These are phyloP conservation scores for Aphidius gifuensis DNA, from an alignment of 1,140 invertebrate genomes.

Conservation along the genomic window DNA sequence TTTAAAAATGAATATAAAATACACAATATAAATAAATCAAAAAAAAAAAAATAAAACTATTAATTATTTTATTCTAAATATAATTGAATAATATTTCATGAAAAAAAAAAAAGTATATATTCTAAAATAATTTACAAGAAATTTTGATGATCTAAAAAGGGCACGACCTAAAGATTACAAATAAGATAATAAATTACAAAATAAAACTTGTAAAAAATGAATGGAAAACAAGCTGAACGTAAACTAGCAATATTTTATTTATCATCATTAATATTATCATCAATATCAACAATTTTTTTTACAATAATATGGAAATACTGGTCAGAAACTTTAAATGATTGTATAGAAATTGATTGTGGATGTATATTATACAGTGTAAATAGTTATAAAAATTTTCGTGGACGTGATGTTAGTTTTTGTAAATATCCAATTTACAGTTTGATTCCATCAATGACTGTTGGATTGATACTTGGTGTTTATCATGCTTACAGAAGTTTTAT, in stretches of 20 bases:
- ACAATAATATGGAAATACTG: constrained; percentile 65
- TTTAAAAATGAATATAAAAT: not conserved
- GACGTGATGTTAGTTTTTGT: constrained; percentile 64
- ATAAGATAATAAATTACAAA: too few species aligned
- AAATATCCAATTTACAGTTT: constrained; percentile 62
- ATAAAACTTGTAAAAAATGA: constrained; percentile 31
- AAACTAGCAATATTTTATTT: constrained; percentile 57
- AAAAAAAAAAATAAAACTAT: not conserved
- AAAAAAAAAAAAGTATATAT: not conserved
- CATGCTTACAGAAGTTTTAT: constrained; percentile 68
- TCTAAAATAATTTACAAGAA: too few species aligned
- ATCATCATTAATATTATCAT: constrained; percentile 51
- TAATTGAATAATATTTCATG: not conserved
- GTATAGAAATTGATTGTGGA: constrained; percentile 62
- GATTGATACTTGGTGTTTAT: constrained; percentile 59
- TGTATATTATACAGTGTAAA: constrained; percentile 65
- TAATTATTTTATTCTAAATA: not conserved
- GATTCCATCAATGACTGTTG: constrained; percentile 57
- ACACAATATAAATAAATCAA: not conserved
- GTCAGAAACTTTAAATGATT: constrained; percentile 62
- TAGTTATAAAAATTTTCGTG: constrained; percentile 61
- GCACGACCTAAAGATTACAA: too few species aligned
- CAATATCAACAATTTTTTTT: constrained; percentile 58
- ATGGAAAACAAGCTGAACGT: constrained; percentile 51
- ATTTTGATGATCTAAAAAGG: too few species aligned